These are phyloP conservation scores for Mionectes olivaceus DNA, from an alignment of 2,797 vertebrate species.

Conservation along the genomic window DNA sequence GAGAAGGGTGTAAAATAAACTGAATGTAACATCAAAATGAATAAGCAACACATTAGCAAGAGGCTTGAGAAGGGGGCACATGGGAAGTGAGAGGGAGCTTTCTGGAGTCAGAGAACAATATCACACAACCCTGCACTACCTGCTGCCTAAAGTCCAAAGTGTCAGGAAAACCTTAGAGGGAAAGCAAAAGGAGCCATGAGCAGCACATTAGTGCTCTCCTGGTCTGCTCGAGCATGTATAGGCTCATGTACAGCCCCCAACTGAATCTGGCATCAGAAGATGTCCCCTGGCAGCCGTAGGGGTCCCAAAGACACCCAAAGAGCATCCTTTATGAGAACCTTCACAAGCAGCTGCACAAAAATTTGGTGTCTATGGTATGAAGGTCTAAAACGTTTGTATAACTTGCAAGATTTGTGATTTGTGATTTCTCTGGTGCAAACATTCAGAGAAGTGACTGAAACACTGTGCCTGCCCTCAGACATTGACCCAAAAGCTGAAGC, in stretches of 20 bases:
- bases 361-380: neutral
- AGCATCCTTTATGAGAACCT: neutral
- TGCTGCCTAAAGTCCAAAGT: neutral
- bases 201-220: neutral
- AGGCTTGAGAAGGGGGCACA: neutral
- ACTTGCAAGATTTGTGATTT: neutral
- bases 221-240: neutral
- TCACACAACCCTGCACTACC: neutral
- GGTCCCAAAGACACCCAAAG: neutral
- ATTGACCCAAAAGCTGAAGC: neutral
- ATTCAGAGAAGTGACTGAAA: neutral
- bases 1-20: neutral
- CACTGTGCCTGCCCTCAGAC: neutral
- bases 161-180: neutral
- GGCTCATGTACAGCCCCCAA: neutral
- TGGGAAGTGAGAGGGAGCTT: neutral
- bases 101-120: neutral
- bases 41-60: neutral
- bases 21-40: neutral
- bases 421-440: neutral
- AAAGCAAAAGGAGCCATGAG: neutral
- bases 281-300: neutral
- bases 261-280: neutral
- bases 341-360: rapidly evolving
- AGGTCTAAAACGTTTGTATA: neutral